Base-by-base conservation (phyloP, 2,113 vertebrate genomes). In the Noturus placidus region DNA sequence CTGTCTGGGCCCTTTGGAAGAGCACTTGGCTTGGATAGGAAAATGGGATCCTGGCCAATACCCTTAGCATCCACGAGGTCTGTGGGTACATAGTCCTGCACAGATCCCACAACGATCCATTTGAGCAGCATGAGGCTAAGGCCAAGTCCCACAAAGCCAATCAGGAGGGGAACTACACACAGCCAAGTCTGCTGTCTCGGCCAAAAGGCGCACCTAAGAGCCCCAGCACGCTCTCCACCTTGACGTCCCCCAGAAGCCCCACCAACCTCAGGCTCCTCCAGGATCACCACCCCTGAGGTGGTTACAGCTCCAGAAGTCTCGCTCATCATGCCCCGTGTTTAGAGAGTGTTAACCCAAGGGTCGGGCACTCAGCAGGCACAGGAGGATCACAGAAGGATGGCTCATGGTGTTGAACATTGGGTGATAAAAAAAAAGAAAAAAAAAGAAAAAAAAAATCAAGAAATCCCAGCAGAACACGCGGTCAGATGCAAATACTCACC, bases 91-190 rank as follows among this genome's bases (percentile, higher is more conserved):
- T 97, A 98, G 93, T 98, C 97, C 94, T 96, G 93, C 83, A 97
- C 97, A 54, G 97, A 97, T 83, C 97, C 97, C 80, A 97, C 97
- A 82, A 98, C 96, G 88, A 98, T 98, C 97, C 97, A 98, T 94
- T 97, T 97, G 92, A 98, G 94, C 50, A 98, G 94, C 97, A 98
- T 98, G 67, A 98, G 94, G 92, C 97, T 98, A 89, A 98, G 95
- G 90, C 97, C 97, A 81, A 98, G 93, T 90, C 97, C 97, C 65
- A 98, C 95, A 91, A 97, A 97, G 69, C 97, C 97, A 85, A 98
- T 98, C 86, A 98, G 95, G 14, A 98, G 96, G 15, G 97, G 97
- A 79, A 98, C 97, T 87, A 95, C 96, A 90, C 97, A 97, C 86
- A 97, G 93, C 97, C 97, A 97, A 90, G 97, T 97, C 94, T 98